Conservation (phyloP, 1,140 invertebrate genomes). For the Vollenhovia emeryi region DNA sequence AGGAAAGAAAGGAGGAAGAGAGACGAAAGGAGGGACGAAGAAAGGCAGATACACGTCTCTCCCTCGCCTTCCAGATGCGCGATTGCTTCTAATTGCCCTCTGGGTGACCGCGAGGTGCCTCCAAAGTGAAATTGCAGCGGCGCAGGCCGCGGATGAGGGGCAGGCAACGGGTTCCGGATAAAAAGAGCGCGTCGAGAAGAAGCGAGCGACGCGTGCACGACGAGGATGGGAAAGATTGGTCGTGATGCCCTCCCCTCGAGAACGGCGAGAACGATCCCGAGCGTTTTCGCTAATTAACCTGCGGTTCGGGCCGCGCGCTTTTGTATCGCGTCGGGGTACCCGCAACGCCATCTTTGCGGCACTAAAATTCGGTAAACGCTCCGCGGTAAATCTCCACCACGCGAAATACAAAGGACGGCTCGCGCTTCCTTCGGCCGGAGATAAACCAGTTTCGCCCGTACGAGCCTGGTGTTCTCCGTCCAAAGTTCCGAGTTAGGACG, state of each 20-base stretch:
- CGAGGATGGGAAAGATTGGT: constrained; percentile 38
- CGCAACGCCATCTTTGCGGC: constrained; percentile 3
- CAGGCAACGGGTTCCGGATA: constrained; percentile 8
- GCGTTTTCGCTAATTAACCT: constrained; percentile 72
- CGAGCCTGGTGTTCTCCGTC: background rate
- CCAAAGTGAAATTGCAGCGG: constrained; percentile 73
- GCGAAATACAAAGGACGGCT: background rate
- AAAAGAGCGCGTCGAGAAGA: constrained; percentile 45
- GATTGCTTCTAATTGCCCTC: constrained; percentile 76
- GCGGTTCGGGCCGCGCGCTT: constrained; percentile 24
- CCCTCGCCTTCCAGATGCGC: constrained; percentile 67
- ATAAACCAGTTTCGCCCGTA: constrained; percentile 39
- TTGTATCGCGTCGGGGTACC: constrained; percentile 20
- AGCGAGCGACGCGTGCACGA: constrained; percentile 26
- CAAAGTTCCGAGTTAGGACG: background rate
- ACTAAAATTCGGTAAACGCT: constrained; percentile 54
- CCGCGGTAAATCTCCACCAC: constrained; percentile 38
- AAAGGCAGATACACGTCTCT: constrained; percentile 47
- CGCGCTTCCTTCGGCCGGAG: background rate
- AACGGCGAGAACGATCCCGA: constrained; percentile 59
- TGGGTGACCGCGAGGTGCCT: constrained; percentile 51
- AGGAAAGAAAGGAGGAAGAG: background rate
- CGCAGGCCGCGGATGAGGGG: constrained; percentile 16
- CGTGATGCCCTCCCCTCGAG: constrained; percentile 27
- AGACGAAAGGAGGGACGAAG: background rate